A percentile compares a stretch with the other conserved stretches of the same genome.
These are phyloP conservation scores for Melanerpes formicivorus DNA, from an alignment of 2,113 vertebrate genomes.

Conservation along the genomic window DNA sequence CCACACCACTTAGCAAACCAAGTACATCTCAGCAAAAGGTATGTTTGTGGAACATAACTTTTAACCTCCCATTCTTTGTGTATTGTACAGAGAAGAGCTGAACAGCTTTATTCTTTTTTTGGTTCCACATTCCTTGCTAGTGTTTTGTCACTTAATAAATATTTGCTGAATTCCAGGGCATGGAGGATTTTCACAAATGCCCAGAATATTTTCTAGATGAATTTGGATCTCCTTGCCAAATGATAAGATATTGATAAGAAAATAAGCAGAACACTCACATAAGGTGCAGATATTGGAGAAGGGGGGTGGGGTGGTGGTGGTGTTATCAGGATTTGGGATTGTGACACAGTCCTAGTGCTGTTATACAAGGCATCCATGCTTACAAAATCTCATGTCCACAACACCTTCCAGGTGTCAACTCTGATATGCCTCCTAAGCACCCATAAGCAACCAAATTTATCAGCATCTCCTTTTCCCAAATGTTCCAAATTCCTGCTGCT, in stretches of 20 bases:
- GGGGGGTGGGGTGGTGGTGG: too few species aligned
- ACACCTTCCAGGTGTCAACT: not conserved
- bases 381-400: not conserved
- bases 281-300: not conserved
- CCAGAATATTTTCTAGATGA: slow-evolving; percentile 63
- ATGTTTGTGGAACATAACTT: slow-evolving; percentile 15
- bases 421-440: not conserved
- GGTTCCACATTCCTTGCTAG: not conserved
- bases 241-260: slow-evolving; percentile 40
- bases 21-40: slow-evolving; percentile 6
- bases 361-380: not conserved
- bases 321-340: slow-evolving; percentile 15
- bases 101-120: not conserved
- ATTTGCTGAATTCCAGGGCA: slow-evolving; percentile 53
- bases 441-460: not conserved
- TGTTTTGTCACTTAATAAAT: slow-evolving; percentile 35
- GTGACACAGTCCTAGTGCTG: not conserved
- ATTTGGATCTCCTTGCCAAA: slow-evolving; percentile 16
- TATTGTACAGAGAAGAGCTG: not conserved
- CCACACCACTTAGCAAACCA: not conserved
- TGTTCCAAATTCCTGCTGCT: not conserved
- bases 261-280: not conserved
- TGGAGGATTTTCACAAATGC: slow-evolving; percentile 25
- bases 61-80: not conserved
- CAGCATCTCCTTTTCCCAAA: not conserved